These are phyloP conservation scores for Agrypnus murinus DNA, from an alignment of 2,888 invertebrate species.

Conservation along the genomic window DNA sequence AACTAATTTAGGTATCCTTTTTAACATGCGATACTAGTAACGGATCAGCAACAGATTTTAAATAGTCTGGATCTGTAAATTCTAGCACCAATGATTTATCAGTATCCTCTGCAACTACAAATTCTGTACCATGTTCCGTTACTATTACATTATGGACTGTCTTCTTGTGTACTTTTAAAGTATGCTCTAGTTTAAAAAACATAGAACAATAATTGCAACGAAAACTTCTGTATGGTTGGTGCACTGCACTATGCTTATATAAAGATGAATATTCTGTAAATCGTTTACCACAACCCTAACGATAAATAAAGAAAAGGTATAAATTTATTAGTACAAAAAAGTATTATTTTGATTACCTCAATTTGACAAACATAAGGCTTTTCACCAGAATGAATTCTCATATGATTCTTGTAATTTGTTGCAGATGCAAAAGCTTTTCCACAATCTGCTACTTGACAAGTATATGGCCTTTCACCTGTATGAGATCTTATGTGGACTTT, in stretches of 20 bases:
- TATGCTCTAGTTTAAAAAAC: conserved; percentile 77
- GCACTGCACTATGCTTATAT: conserved; percentile 79
- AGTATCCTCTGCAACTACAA: conserved; percentile 53
- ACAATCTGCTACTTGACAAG: conserved; percentile 76
- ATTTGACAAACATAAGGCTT: conserved; percentile 79
- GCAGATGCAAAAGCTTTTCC: conserved; percentile 79
- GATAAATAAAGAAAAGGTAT: conserved; percentile 41
- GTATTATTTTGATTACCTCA: too few species aligned
- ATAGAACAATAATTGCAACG: conserved; percentile 76
- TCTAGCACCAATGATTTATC: conserved; percentile 20
- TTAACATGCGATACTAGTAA: conserved; percentile 5
- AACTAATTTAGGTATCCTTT: too few species aligned
- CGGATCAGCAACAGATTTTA: conserved; percentile 13
- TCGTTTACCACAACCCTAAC: conserved; percentile 76
- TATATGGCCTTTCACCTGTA: conserved; percentile 80
- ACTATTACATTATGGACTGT: conserved; percentile 74
- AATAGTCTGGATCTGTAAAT: conserved; percentile 17
- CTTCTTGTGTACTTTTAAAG: conserved; percentile 77
- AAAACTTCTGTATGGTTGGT: conserved; percentile 76
- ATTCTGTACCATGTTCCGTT: conserved; percentile 69
- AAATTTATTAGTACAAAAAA: too few species aligned
- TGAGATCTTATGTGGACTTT: conserved; percentile 81
- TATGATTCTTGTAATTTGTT: conserved; percentile 81
- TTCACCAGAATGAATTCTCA: conserved; percentile 80
- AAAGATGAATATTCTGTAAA: conserved; percentile 83